These are phyloP conservation scores for Musca domestica DNA, from an alignment of 1,140 invertebrate genomes.

Conservation along the genomic window DNA sequence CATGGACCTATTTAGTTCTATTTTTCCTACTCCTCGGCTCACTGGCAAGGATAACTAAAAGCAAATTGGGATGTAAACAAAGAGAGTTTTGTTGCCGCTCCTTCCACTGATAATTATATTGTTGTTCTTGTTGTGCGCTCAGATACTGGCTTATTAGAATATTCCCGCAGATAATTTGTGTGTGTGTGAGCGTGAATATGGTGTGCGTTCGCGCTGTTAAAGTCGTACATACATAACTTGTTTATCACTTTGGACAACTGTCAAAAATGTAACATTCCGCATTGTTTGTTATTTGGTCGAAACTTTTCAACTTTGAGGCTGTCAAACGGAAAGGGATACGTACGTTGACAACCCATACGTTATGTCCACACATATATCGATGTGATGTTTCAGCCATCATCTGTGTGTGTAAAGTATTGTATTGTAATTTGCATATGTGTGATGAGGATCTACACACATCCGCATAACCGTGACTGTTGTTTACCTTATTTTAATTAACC, in stretches of 20 bases:
- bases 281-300: background rate
- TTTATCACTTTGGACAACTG: too few relatives aligned
- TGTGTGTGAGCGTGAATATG: too few relatives aligned
- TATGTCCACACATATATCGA: background rate
- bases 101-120: too few relatives aligned
- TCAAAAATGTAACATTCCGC: too few relatives aligned
- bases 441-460: background rate
- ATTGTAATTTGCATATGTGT: background rate
- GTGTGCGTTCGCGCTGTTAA: too few relatives aligned
- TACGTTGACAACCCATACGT: background rate
- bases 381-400: background rate
- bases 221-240: too few relatives aligned
- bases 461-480: background rate
- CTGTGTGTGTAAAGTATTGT: background rate
- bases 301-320: background rate
- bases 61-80: too few relatives aligned
- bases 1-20: background rate
- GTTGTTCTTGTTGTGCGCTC: too few relatives aligned
- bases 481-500: constrained; percentile 18
- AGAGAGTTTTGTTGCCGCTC: too few relatives aligned
- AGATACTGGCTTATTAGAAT: too few relatives aligned
- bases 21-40: background rate
- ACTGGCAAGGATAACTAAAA: background rate
- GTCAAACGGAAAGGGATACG: background rate
- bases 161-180: too few relatives aligned